Base-by-base conservation (phyloP, 2,888 invertebrate species). In the Tenthredo notha region DNA sequence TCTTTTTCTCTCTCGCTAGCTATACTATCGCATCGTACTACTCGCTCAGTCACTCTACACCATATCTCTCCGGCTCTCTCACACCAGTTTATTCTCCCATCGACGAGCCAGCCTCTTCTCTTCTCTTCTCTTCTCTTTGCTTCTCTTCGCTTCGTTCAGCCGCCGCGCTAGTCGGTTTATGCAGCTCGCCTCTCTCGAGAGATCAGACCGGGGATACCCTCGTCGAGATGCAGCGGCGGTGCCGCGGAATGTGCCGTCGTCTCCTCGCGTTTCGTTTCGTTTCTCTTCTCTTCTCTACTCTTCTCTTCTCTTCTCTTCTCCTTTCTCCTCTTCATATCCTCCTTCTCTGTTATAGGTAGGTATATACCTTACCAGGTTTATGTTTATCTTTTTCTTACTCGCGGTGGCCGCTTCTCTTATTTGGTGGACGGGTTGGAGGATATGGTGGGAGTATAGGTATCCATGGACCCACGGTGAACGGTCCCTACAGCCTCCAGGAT, bases 361-460 rank as follows among this genome's bases (percentile, higher is more conserved):
- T 43, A 75, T 74, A 74, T 67, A 61, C 25, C 61, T 61, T 7
- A 7, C 25, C 61, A 21, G 61, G 10, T 67, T 67, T 33, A 33
- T 29, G 18, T 67, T 77, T 74, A 10, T 77, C 50, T 77, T 47
- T 15, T 50, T 77, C 77, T 77, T 43, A 47, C 77, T 77, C 50
- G 21, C 25, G 37, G 40, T 33, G 40, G 89, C 90, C 89, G 90
- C 86, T 89, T 90, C 90, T 91, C 91, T 92, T 92, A 92, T 67
- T 67, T 67, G 67, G 67, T 33, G 67, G 67, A 67, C 33, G 67
- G 29, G 33, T 67, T n/a, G n/a, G n/a, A n/a, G 67, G 67, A 15
- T 67, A 67, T 67, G 67, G 67, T 67, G 67, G 74, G 40, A 21
- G 86, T 50, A 82, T 15, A 82, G 78, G 70, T 29, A 75, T 74